Conservation (phyloP, 2,113 vertebrate species). For the Pogona vitticeps region DNA sequence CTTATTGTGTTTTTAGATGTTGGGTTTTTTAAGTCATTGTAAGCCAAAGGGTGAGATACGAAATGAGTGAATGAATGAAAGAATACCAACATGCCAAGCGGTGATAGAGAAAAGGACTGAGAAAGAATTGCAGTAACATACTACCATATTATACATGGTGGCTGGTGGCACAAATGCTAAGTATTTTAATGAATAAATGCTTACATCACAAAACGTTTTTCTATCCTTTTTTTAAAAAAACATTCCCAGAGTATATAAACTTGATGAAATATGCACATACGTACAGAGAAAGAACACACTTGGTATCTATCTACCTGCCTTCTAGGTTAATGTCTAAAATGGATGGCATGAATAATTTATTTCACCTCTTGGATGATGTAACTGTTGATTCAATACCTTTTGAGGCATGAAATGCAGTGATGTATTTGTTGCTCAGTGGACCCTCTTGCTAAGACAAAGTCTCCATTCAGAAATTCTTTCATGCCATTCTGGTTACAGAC, state of each 20-base stretch:
- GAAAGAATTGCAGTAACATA: neutral
- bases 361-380: slow-evolving; percentile 14
- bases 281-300: neutral
- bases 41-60: too few relatives aligned
- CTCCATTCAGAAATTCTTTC: slow-evolving; percentile 30
- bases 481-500: slow-evolving; percentile 4
- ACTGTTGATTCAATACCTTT: slow-evolving; percentile 15
- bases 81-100: too few relatives aligned
- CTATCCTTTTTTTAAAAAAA: neutral
- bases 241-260: neutral
- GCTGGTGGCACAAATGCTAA: neutral
- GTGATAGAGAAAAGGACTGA: neutral
- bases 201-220: neutral
- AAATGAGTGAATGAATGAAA: too few relatives aligned
- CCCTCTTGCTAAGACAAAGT: slow-evolving; percentile 30
- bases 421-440: neutral
- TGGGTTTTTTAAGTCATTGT: too few relatives aligned
- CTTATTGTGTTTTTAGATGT: too few relatives aligned
- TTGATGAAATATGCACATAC: neutral
- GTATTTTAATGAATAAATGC: neutral
- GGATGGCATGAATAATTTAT: neutral
- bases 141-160: neutral
- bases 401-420: slow-evolving; percentile 10
- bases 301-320: neutral
- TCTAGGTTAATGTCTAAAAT: neutral